A percentile compares a stretch with the other conserved stretches of the same genome.
Evolutionary conservation across 2,113 vertebrate genomes (phyloP).

Genomic region (Coturnix japonica): DNA sequence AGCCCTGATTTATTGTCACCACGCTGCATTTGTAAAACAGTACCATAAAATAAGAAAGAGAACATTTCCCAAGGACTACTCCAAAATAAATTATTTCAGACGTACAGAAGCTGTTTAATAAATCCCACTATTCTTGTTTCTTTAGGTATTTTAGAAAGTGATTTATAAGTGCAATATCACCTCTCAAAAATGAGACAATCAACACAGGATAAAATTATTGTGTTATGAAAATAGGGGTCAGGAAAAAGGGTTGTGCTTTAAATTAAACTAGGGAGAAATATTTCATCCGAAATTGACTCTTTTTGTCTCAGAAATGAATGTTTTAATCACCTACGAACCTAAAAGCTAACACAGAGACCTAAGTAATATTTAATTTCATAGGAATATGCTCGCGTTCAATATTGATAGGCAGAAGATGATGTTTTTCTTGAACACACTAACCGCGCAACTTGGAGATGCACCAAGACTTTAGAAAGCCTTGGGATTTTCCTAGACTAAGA

Average conservation of each 20-base stretch:
- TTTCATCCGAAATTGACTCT: slow-evolving; percentile 79
- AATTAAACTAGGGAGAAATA: slow-evolving; percentile 79
- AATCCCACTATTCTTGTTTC: slow-evolving; percentile 76
- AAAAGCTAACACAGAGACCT: slow-evolving; percentile 64
- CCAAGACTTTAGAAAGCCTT: slow-evolving; percentile 24
- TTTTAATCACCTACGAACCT: slow-evolving; percentile 79
- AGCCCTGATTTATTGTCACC: slow-evolving; percentile 68
- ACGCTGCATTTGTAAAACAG: slow-evolving; percentile 64
- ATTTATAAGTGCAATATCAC: slow-evolving; percentile 84
- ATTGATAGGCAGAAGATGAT: slow-evolving; percentile 14
- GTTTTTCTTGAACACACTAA: slow-evolving; percentile 6
- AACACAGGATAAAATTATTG: slow-evolving; percentile 80
- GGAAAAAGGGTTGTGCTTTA: slow-evolving; percentile 75
- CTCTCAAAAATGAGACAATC: slow-evolving; percentile 82
- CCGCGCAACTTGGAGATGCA: not conserved
- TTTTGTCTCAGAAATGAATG: slow-evolving; percentile 84
- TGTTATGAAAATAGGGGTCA: slow-evolving; percentile 87
- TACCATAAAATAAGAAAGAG: slow-evolving; percentile 64
- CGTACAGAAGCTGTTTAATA: slow-evolving; percentile 78
- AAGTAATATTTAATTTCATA: slow-evolving; percentile 77
- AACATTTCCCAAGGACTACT: slow-evolving; percentile 78
- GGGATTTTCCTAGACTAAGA: slow-evolving; percentile 30
- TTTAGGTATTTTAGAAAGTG: slow-evolving; percentile 82
- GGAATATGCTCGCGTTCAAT: slow-evolving; percentile 43
- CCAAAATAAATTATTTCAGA: slow-evolving; percentile 82